Evolutionary conservation across 92 coral and sea anemone genomes (phyloP).

Genomic region (Zoanthus sansibaricus): DNA sequence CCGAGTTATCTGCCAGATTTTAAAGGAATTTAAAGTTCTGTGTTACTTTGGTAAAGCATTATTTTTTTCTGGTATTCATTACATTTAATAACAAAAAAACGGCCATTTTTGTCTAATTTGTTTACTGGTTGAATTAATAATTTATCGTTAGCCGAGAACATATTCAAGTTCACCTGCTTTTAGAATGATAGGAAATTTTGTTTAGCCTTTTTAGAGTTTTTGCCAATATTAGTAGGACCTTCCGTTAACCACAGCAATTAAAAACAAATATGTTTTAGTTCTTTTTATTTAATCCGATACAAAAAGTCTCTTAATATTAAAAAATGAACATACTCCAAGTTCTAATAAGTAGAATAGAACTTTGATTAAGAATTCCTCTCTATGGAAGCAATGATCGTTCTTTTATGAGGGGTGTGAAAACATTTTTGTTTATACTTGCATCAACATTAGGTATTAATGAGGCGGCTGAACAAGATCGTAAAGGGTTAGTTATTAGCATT

Average conservation of each 20-base stretch:
- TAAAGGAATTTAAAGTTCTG: neutral
- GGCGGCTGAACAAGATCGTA: slow-evolving; percentile 15
- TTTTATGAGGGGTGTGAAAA: slow-evolving; percentile 16
- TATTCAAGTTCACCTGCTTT: slow-evolving; percentile 20
- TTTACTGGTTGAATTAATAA: slow-evolving; percentile 5
- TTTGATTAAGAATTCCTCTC: neutral
- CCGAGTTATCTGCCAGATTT: no score
- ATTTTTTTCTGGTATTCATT: neutral
- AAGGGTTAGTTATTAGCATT: slow-evolving; percentile 46
- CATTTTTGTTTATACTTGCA: neutral
- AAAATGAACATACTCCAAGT: neutral
- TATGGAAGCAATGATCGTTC: neutral
- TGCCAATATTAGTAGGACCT: neutral
- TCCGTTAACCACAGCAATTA: slow-evolving; percentile 11
- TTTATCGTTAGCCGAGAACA: neutral
- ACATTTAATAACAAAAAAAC: neutral
- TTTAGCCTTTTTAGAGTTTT: slow-evolving; percentile 34
- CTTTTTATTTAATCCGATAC: neutral
- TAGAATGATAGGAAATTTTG: neutral
- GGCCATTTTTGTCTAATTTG: neutral
- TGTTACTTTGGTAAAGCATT: neutral
- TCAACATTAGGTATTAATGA: slow-evolving; percentile 30
- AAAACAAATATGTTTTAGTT: neutral
- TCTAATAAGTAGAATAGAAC: neutral
- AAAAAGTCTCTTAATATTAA: neutral